Evolutionary conservation across 2,113 vertebrate genomes (phyloP).

Genomic region (Rhegmatorhina hoffmannsi): DNA sequence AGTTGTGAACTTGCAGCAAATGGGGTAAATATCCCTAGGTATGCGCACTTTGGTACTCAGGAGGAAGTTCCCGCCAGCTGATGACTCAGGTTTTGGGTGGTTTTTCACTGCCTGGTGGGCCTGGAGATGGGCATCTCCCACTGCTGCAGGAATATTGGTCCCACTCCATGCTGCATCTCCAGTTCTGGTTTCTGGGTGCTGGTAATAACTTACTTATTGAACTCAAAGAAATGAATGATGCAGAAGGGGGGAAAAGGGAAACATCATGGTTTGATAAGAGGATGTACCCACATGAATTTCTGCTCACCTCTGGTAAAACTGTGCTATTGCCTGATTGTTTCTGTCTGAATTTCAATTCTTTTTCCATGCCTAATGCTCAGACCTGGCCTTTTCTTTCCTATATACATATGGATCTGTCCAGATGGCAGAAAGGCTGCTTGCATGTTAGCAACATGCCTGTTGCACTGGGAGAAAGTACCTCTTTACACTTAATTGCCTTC

Average conservation of each 20-base stretch:
- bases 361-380: not conserved
- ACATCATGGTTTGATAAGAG: not conserved
- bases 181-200: not conserved
- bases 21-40: not conserved
- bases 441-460: not conserved
- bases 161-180: rapidly evolving
- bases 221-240: not conserved
- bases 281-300: not conserved
- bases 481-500: not conserved
- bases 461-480: not conserved
- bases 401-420: not conserved
- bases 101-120: not conserved
- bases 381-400: not conserved
- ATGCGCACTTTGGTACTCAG: not conserved
- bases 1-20: not conserved
- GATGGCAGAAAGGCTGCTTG: not conserved
- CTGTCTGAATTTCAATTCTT: not conserved
- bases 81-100: not conserved
- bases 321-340: not conserved
- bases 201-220: not conserved
- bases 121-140: not conserved
- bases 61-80: not conserved
- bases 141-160: not conserved
- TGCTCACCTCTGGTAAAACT: not conserved
- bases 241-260: not conserved